Evolutionary conservation across 2,113 vertebrate genomes (phyloP).

Genomic region (Circaetus cinerascens): DNA sequence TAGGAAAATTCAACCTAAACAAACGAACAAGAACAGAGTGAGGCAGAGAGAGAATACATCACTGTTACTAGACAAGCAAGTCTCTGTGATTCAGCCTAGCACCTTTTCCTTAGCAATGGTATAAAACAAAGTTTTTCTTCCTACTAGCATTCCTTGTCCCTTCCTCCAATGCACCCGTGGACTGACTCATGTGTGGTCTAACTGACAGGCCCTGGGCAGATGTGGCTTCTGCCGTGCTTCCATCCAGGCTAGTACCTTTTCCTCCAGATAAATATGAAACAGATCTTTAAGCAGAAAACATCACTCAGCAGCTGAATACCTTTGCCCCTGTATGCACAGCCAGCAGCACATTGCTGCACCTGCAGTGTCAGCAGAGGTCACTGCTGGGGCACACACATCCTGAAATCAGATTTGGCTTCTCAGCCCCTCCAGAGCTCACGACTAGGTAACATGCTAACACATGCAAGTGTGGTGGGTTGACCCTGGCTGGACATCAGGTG

Average conservation of each 20-base stretch:
- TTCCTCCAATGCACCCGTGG: neutral
- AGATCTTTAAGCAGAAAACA: neutral
- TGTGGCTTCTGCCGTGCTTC: neutral
- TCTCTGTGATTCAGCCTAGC: neutral
- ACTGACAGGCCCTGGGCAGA: neutral
- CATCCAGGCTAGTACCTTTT: neutral
- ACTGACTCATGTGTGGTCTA: neutral
- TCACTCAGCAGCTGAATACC: neutral
- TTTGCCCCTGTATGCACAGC: neutral
- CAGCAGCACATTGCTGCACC: neutral
- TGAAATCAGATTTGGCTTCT: neutral
- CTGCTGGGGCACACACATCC: neutral
- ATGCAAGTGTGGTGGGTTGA: neutral
- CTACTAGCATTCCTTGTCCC: neutral
- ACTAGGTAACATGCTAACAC: neutral
- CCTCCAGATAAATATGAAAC: neutral
- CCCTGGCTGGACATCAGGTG: too few species aligned
- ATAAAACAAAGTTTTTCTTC: neutral
- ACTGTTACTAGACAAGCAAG: neutral
- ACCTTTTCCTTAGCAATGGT: neutral
- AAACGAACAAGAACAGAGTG: neutral
- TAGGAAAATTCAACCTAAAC: constrained; percentile 95
- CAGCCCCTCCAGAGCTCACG: neutral
- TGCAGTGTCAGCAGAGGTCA: neutral
- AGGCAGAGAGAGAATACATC: neutral